Base-by-base conservation (phyloP, 1,140 invertebrate species). In the Drosophila ercepeae region DNA sequence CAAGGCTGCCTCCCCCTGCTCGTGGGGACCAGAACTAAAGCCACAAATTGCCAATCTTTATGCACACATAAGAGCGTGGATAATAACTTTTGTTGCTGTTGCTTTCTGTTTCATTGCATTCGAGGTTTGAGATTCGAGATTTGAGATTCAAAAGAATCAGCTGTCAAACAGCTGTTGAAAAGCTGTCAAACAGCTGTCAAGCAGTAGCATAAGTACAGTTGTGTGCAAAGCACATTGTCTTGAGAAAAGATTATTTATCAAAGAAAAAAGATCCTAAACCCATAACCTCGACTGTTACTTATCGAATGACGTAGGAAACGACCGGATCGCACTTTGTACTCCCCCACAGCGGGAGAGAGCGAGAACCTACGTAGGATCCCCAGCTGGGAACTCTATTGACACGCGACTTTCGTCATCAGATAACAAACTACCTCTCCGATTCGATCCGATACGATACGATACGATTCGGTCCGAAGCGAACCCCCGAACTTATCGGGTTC, bases 331-430 rank as follows among this genome's bases (percentile, higher is more conserved):
- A 64, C 60, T 64, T 64, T 64, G 60, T n/a, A 39, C 60, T 14
- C 59, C 41, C 13, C 58, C 16, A 21, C 21, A 21, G 4, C 21
- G 29, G 1, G 9, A 14, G 39, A 42, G 14, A 23, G n/a, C 16
- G 14, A 29, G 11, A 13, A 53, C 7, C 16, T 21, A 21, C 21
- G 21, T 21, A 21, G 21, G 21, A 21, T 21, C 16, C 39, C 16
- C 16, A 5, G 34, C 13, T 41, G 65, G 68, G 45, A 71, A 70
- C 67, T 59, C 68, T 60, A 46, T 71, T 71, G 65, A 71, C 46
- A 34, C 5, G 32, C 19, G 9, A 51, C 16, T 23, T 13, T 50
- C 72, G 68, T 72, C 58, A 59, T 2, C 7, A 67, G 59, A 67
- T 52, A 67, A 32, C 45, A 19, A 21, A 11, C 39, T 18, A 42